Percentiles rank a stretch among this genome's conserved stretches.
Conservation (phyloP, 1,140 invertebrate species). For the Parasteatoda tepidariorum region DNA sequence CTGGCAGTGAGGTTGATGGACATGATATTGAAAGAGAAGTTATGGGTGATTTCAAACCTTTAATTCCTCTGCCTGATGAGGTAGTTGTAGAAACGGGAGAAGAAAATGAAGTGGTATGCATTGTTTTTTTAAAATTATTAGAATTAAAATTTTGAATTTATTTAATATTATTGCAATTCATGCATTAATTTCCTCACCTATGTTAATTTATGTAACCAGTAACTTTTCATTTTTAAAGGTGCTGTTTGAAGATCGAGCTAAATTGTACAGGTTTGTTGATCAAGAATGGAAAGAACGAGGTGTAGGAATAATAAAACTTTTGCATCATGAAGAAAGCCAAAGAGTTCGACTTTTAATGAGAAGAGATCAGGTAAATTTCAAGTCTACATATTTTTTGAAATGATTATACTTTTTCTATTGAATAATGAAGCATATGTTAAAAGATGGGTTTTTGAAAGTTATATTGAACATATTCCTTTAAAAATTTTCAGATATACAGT, state of each 20-base stretch:
- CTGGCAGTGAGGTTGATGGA: constrained; percentile 69
- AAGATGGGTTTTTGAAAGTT: no score
- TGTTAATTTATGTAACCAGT: neutral
- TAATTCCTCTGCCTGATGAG: constrained; percentile 86
- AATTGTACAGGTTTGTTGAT: constrained; percentile 78
- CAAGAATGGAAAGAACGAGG: constrained; percentile 95
- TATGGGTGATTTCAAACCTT: constrained; percentile 85
- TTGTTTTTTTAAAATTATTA: neutral
- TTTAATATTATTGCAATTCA: neutral
- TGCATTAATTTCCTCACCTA: neutral
- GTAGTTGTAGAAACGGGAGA: constrained; percentile 84
- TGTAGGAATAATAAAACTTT: constrained; percentile 84
- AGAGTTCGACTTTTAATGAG: constrained; percentile 86
- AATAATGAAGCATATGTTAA: no score
- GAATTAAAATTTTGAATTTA: neutral
- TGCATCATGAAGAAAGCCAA: constrained; percentile 77
- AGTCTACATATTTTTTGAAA: neutral
- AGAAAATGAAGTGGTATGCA: constrained; percentile 77
- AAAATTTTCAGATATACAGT: no score
- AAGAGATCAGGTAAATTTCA: constrained; percentile 76
- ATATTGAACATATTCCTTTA: no score
- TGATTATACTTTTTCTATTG: neutral
- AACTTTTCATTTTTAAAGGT: constrained; percentile 62
- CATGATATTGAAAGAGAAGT: constrained; percentile 45
- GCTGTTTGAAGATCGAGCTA: constrained; percentile 75